A percentile compares a stretch with the other conserved stretches of the same genome.
These are phyloP conservation scores for Salarias fasciatus DNA, from an alignment of 2,797 vertebrate genomes.

Conservation along the genomic window DNA sequence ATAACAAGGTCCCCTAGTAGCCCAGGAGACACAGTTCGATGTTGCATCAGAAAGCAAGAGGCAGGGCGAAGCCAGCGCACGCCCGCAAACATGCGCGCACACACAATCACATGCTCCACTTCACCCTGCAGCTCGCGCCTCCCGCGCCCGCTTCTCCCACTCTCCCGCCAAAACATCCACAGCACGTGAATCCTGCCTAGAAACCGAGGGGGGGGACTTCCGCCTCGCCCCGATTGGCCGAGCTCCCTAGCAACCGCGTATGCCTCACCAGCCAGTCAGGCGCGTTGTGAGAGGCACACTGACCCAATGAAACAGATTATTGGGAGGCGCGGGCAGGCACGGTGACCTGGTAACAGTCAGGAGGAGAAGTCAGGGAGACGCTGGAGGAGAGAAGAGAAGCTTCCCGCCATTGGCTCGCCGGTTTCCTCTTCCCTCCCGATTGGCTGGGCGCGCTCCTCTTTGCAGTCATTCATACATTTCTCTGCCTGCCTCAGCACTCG, in stretches of 20 bases:
- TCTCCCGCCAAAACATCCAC: constrained; percentile 86
- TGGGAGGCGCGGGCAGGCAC: constrained; percentile 79
- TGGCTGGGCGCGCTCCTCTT: constrained; percentile 68
- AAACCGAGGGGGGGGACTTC: constrained; percentile 82
- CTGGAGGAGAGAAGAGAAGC: constrained; percentile 54
- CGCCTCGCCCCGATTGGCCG: constrained; percentile 78
- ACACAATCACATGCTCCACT: constrained; percentile 84
- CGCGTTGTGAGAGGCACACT: constrained; percentile 77
- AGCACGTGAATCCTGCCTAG: constrained; percentile 86
- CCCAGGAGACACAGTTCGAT: constrained; percentile 82
- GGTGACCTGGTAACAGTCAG: constrained; percentile 88
- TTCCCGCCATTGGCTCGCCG: constrained; percentile 62
- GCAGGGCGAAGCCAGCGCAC: constrained; percentile 76
- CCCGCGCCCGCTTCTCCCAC: constrained; percentile 64
- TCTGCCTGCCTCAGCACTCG: constrained; percentile 74
- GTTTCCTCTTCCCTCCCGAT: constrained; percentile 64
- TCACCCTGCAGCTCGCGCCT: constrained; percentile 72
- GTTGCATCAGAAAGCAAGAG: constrained; percentile 89
- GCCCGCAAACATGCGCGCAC: constrained; percentile 51
- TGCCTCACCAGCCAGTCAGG: constrained; percentile 81
- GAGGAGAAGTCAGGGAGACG: constrained; percentile 77
- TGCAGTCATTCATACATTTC: constrained; percentile 87
- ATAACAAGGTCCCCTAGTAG: constrained; percentile 85
- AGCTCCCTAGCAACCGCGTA: constrained; percentile 86
- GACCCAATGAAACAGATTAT: constrained; percentile 85